phyloP scores from a whole-genome alignment of 2,113 vertebrate genomes.

The Rhinoptilus africanus region DNA sequence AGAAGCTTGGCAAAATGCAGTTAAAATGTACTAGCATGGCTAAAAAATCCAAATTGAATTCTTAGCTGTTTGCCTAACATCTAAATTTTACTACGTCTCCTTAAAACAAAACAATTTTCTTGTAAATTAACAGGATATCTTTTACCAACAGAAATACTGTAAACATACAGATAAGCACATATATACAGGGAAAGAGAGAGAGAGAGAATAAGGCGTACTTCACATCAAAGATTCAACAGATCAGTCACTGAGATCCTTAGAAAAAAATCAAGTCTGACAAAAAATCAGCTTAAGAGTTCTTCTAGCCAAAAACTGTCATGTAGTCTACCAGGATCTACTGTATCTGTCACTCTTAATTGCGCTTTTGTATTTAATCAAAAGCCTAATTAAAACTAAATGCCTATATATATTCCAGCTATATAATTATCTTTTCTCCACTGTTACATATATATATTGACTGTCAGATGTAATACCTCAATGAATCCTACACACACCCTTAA shows the following conservation, averaged over 20 bases:
- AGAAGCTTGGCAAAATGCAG: background rate
- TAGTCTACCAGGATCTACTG: background rate
- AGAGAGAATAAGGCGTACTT: background rate
- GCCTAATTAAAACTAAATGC: constrained; percentile 13
- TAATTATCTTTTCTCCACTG: background rate
- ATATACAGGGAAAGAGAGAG: background rate
- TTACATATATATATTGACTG: background rate
- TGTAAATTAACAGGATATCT: background rate
- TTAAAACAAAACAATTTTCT: background rate
- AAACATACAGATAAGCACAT: background rate
- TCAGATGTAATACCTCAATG: background rate
- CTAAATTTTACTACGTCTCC: background rate
- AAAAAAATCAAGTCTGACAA: background rate
- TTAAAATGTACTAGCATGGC: background rate
- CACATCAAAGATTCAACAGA: background rate
- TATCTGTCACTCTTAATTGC: background rate
- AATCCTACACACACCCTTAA: background rate
- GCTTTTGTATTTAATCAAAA: constrained; percentile 8
- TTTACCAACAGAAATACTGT: background rate
- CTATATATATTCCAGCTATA: background rate
- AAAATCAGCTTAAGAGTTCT: background rate
- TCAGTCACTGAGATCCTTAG: background rate
- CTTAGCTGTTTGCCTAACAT: background rate
- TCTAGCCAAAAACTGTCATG: background rate
- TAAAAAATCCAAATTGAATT: background rate